Conservation (phyloP, 1,140 invertebrate genomes). For the Drosophila teissieri region DNA sequence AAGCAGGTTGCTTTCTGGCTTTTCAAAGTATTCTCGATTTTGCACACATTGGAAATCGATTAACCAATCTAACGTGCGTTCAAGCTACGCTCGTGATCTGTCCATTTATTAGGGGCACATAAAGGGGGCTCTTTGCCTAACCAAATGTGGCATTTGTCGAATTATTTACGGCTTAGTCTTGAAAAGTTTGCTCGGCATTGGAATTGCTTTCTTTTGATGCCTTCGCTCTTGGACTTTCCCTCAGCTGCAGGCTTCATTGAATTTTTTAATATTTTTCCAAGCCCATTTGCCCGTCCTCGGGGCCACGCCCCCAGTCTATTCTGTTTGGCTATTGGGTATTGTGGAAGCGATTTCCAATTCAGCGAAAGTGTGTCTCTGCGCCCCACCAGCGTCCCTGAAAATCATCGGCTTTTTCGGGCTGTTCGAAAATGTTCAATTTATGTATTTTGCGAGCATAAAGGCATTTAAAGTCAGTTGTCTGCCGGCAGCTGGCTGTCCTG, state of each 20-base stretch:
- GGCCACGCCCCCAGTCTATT: slow-evolving; percentile 6
- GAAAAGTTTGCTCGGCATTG: slow-evolving; percentile 18
- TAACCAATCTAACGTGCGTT: too few species aligned
- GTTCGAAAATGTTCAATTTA: slow-evolving; percentile 59
- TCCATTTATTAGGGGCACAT: slow-evolving; percentile 10
- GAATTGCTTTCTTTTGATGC: slow-evolving; percentile 15
- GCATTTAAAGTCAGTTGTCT: slow-evolving; percentile 64
- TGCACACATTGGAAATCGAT: too few species aligned
- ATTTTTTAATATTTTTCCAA: slow-evolving; percentile 49
- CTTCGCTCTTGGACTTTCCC: slow-evolving; percentile 6
- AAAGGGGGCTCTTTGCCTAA: slow-evolving; percentile 14
- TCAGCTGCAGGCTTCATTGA: slow-evolving; percentile 39
- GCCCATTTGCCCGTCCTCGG: slow-evolving; percentile 1
- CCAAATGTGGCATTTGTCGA: slow-evolving; percentile 50
- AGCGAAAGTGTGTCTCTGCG: slow-evolving; percentile 36
- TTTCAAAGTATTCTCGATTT: neutral
- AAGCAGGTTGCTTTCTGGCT: neutral
- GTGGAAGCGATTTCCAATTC: slow-evolving; percentile 59
- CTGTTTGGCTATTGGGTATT: slow-evolving; percentile 21
- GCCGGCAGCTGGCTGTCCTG: neutral
- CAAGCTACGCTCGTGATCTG: neutral
- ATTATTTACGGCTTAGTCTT: slow-evolving; percentile 54
- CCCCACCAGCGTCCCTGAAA: neutral
- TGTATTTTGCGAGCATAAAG: slow-evolving; percentile 63
- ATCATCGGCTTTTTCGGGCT: neutral